Evolutionary conservation across 2,888 invertebrate species (phyloP), one percentile per base, ranked within the genome.

Genomic region (Junonia oenone): DNA sequence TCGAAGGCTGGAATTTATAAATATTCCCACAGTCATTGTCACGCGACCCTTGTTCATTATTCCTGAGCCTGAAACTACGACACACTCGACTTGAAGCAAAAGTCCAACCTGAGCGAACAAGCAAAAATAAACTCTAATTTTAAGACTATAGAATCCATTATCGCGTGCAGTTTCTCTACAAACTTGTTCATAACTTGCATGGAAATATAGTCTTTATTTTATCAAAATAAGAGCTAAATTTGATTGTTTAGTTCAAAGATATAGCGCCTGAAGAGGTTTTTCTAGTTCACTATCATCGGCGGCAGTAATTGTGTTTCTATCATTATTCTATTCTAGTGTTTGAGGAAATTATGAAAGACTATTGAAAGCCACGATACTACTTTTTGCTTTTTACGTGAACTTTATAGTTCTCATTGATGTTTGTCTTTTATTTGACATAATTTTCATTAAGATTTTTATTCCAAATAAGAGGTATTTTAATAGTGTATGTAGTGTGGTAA

Each of bases 1-100:
- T 14, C 15, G 29, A 19, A 40, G 38, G 31, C 33, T 26, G 26
- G 33, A 43, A 54, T 48, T 31, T 54, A 48, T 48, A 54, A 54
- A 54, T 48, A 54, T 48, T 54, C 47, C 26, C 35, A 48, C 50
- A 59, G 52, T 56, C 56, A 53, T 56, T 53, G 56, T 59, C 56
- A 56, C 53, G 50, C 56, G 53, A 59, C 52, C 56, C 56, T 50
- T 54, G 51, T 56, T 59, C 53, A 59, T 59, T 53, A 59, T 59
- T 59, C 47, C 38, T 50, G 59, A 37, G 59, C 14, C 53, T 54
- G 49, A 40, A 55, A 45, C 58, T 55, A 55, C 47, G 33, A 11
- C 38, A 40, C 38, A 17, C 38, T 19, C 38, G 11, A 26, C 58
- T 55, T 43, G 40, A 51, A 51, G 51, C 51, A 38, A 46, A 55